These are phyloP conservation scores for Lepidocyrtoides sp. DNA, from an alignment of 2,888 invertebrate species.

Conservation along the genomic window DNA sequence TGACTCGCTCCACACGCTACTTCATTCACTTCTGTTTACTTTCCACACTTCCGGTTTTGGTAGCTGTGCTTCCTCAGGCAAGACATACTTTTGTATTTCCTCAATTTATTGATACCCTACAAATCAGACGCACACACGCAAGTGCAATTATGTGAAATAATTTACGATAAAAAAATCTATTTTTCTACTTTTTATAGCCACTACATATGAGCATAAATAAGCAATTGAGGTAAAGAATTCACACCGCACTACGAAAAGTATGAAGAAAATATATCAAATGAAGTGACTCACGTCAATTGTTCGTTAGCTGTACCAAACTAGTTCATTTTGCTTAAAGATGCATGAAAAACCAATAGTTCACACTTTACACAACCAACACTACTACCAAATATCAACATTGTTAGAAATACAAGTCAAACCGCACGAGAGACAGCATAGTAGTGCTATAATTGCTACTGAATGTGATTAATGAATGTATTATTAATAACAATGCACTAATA, in stretches of 20 bases:
- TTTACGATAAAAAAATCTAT: background rate
- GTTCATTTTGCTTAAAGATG: background rate
- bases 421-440: background rate
- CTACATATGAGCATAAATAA: background rate
- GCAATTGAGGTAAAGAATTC: background rate
- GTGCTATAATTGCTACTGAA: background rate
- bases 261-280: background rate
- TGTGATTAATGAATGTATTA: background rate
- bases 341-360: constrained; percentile 25
- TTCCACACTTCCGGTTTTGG: constrained; percentile 35
- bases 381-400: background rate
- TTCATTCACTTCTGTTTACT: background rate
- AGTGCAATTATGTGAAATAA: background rate
- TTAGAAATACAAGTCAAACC: constrained; percentile 6
- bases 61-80: background rate
- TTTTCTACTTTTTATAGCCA: background rate
- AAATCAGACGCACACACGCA: constrained; percentile 15
- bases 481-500: background rate
- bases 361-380: background rate
- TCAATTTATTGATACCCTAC: background rate
- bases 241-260: background rate
- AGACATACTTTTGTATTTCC: constrained; percentile 38
- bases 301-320: background rate
- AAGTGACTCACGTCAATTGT: background rate
- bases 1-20: background rate